Conservation (phyloP, 2,888 invertebrate genomes). For the Temnothorax ravouxi region DNA sequence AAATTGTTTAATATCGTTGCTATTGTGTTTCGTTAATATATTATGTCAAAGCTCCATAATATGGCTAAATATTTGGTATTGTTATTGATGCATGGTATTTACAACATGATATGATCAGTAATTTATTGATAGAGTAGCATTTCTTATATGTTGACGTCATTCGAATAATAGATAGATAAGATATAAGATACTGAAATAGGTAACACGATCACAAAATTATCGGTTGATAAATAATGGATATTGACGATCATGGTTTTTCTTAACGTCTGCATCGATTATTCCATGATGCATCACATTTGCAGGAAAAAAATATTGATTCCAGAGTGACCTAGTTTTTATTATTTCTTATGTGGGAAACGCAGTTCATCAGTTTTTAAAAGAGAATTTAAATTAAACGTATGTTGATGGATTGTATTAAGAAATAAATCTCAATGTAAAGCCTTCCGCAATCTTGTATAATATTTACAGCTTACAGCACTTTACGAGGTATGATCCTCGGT, state of each 20-base stretch:
- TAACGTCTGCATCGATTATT: constrained; percentile 44
- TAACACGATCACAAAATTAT: constrained; percentile 43
- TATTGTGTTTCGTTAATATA: not conserved
- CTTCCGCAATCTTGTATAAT: constrained; percentile 21
- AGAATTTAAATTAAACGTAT: constrained; percentile 24
- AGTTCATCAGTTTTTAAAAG: constrained; percentile 35
- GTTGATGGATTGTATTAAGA: constrained; percentile 24
- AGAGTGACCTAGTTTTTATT: constrained; percentile 40
- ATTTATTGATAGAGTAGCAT: constrained; percentile 9
- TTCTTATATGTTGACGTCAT: constrained; percentile 13
- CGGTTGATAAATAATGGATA: constrained; percentile 52
- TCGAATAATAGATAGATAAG: constrained; percentile 34
- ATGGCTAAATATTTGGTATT: constrained; percentile 5
- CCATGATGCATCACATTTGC: constrained; percentile 33
- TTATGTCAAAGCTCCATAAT: not conserved
- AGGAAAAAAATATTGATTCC: constrained; percentile 47
- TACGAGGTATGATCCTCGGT: constrained; percentile 23
- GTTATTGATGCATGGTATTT: not conserved
- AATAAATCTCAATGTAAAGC: constrained; percentile 34
- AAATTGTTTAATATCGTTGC: not conserved
- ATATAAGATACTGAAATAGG: constrained; percentile 47
- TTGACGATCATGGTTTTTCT: constrained; percentile 38
- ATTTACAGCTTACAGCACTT: constrained; percentile 33
- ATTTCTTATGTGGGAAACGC: constrained; percentile 25
- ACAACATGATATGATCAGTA: not conserved